Conservation (phyloP, 2,797 vertebrate species). For the Coccyzus lansbergi region DNA sequence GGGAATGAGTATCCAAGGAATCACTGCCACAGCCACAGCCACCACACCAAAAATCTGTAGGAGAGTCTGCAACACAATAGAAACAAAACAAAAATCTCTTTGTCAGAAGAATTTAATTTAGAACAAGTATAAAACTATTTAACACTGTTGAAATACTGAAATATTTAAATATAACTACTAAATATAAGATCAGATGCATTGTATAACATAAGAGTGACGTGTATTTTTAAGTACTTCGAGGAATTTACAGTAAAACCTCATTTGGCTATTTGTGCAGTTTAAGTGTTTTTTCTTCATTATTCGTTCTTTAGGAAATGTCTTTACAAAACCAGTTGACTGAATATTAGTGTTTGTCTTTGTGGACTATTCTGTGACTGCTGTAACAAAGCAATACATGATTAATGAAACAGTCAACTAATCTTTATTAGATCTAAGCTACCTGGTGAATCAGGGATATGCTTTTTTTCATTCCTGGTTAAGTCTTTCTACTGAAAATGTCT, state of each 20-base stretch:
- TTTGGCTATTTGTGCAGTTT: background rate
- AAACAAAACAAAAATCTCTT: constrained; percentile 39
- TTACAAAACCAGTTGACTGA: background rate
- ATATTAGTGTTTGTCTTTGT: background rate
- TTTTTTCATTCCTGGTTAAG: background rate
- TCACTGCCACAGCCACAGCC: constrained; percentile 83
- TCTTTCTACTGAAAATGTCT: no score
- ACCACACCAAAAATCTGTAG: constrained; percentile 87
- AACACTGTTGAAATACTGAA: constrained; percentile 19
- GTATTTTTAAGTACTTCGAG: constrained; percentile 14
- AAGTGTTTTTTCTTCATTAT: background rate
- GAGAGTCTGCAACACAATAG: constrained; percentile 80
- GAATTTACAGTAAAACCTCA: background rate
- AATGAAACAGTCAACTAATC: background rate
- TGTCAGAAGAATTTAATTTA: constrained; percentile 45
- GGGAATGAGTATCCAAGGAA: constrained; percentile 88
- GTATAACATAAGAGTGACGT: background rate
- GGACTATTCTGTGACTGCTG: background rate
- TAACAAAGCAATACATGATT: background rate
- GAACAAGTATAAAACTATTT: constrained; percentile 46
- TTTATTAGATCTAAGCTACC: background rate
- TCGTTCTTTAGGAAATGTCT: background rate
- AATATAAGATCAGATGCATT: background rate
- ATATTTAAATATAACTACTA: constrained; percentile 27
- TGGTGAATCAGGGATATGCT: background rate